phyloP scores from a whole-genome alignment of 2,113 vertebrate genomes.

The Nibea albiflora region DNA sequence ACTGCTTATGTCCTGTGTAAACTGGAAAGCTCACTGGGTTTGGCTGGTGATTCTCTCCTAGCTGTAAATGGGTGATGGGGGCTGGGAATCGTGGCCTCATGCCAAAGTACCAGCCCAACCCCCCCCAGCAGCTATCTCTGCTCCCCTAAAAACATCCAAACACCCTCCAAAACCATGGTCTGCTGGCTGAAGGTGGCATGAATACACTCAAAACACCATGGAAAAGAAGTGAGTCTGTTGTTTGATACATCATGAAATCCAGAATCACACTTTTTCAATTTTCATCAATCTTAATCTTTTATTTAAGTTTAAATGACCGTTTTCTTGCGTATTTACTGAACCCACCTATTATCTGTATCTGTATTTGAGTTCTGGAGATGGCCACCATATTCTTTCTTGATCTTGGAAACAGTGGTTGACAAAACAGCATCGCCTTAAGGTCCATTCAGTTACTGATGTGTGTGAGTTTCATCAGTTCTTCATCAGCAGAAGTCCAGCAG shows the following conservation, averaged over 20 bases:
- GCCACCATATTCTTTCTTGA: not conserved
- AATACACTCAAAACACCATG: constrained; percentile 12
- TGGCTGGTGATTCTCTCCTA: constrained; percentile 31
- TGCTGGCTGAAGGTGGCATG: constrained; percentile 41
- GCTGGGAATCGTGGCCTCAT: constrained; percentile 65
- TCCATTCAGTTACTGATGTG: not conserved
- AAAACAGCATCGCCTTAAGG: not conserved
- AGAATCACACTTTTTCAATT: too few relatives aligned
- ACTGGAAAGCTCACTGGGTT: constrained; percentile 35
- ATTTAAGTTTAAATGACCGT: not conserved
- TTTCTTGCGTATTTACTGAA: not conserved
- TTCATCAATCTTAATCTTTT: not conserved
- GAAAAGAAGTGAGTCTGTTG: not conserved
- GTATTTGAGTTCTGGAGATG: not conserved
- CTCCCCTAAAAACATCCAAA: constrained; percentile 43
- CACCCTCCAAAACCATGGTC: constrained; percentile 16
- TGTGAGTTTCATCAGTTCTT: not conserved
- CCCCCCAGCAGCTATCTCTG: constrained; percentile 38
- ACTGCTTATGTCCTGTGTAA: constrained; percentile 25
- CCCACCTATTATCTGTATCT: too few relatives aligned
- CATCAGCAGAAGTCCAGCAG: constrained; percentile 2
- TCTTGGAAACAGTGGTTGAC: not conserved
- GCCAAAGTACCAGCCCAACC: constrained; percentile 59
- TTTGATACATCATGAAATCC: not conserved
- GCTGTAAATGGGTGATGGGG: constrained; percentile 56